Base-by-base conservation (phyloP, 1,140 invertebrate genomes). In the Ceratina australensis region DNA sequence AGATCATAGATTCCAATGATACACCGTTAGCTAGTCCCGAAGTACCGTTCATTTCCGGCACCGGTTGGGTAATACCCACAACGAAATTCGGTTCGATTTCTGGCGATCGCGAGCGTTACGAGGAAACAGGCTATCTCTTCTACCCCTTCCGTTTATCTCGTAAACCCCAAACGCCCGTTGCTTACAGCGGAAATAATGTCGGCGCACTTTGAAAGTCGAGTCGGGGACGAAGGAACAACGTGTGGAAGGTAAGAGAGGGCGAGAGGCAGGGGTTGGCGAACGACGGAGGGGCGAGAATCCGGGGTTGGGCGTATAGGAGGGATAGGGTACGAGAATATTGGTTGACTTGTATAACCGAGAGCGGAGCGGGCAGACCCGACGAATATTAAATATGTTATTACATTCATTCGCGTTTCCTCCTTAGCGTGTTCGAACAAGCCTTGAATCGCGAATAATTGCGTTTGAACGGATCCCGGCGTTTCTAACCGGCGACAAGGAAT, bases 351-450 rank as follows among this genome's bases (percentile, higher is more conserved):
- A 91, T 90, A 91, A 90, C 89, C 86, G 87, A 87, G 90, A 90
- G 89, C 87, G 84, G 83, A 88, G 86, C 86, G 88, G 87, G 80
- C 83, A 82, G 87, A 89, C 85, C 86, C 83, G 80, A 83, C 87
- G 90, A 92, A 92, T 92, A 92, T 92, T 91, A 91, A 92, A 91
- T 92, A 90, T 91, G 91, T 91, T 91, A 92, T 92, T 91, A 91
- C 91, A 91, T 92, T 91, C 89, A 91, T 92, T 92, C 90, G 88
- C 88, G 81, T 90, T 88, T 86, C 79, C 87, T 81, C 80, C 80
- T 80, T 76, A 81, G 81, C 75, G 85, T 87, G 75, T 50, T 50
- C 76, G 59, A 84, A 83, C 78, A 88, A 88, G 28, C 47, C 33
- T 16, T n/a, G 18, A 7, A 56, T 52, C 22, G 20, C 42, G 54